Evolutionary conservation across 2,797 vertebrate species (phyloP).

Genomic region (Valencia hispanica): DNA sequence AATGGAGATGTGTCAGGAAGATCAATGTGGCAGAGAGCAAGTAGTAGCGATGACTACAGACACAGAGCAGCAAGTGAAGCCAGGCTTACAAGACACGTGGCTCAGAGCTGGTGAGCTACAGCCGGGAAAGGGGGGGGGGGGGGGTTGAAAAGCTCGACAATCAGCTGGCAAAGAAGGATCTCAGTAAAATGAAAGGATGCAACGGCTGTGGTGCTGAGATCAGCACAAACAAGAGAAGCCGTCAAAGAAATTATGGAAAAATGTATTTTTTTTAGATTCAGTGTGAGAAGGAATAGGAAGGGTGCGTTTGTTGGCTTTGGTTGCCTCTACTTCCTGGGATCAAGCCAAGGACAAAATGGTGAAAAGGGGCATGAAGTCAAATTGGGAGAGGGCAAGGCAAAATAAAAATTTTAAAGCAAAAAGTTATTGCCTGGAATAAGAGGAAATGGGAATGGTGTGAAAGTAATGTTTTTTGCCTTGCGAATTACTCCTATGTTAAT

Average conservation of each 20-base stretch:
- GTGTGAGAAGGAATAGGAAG: slow-evolving; percentile 28
- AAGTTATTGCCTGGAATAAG: neutral
- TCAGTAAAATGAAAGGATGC: slow-evolving; percentile 68
- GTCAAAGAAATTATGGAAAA: slow-evolving; percentile 73
- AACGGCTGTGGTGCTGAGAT: slow-evolving; percentile 64
- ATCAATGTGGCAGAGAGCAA: slow-evolving; percentile 53
- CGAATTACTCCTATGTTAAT: neutral
- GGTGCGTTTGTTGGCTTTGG: slow-evolving; percentile 29
- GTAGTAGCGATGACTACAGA: slow-evolving; percentile 26
- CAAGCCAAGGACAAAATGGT: slow-evolving; percentile 43
- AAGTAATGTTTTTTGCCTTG: neutral
- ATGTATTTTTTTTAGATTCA: slow-evolving; percentile 31
- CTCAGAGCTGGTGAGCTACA: slow-evolving; percentile 8
- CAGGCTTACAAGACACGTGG: slow-evolving; percentile 48
- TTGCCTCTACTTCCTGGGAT: slow-evolving; percentile 21
- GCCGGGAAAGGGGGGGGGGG: neutral
- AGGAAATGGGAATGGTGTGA: neutral
- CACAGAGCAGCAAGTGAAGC: slow-evolving; percentile 43
- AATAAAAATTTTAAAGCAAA: slow-evolving; percentile 39
- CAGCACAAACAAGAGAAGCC: slow-evolving; percentile 68
- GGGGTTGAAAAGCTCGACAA: slow-evolving; percentile 67
- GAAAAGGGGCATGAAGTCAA: slow-evolving; percentile 32
- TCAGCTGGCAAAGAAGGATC: slow-evolving; percentile 42
- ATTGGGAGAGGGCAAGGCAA: slow-evolving; percentile 37
- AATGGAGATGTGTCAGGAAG: slow-evolving; percentile 63